These are phyloP conservation scores for Epinotia ramella DNA, from an alignment of 2,888 invertebrate species.

Conservation along the genomic window DNA sequence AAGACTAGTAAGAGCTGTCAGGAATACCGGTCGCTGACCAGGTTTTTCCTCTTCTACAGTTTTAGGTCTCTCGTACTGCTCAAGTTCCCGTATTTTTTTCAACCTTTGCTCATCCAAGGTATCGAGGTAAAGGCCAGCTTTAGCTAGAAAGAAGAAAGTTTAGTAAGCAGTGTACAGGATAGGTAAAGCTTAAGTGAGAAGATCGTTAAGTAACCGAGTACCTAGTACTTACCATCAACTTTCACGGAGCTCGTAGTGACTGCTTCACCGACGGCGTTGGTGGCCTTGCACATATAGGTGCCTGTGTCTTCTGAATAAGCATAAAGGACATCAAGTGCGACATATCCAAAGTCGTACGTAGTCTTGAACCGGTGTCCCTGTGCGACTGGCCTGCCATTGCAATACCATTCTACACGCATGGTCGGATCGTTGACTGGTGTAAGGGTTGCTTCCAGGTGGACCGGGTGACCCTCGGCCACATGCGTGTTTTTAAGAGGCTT, in stretches of 20 bases:
- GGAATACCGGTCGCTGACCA: constrained; percentile 94
- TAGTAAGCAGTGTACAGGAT: constrained; percentile 40
- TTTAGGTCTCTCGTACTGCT: constrained; percentile 91
- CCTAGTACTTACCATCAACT: constrained; percentile 89
- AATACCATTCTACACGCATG: constrained; percentile 99
- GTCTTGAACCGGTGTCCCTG: constrained; percentile 98
- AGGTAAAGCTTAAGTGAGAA: constrained; percentile 36
- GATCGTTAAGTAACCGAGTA: neutral
- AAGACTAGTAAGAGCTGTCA: constrained; percentile 94
- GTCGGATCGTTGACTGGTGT: constrained; percentile 99
- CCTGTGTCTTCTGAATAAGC: constrained; percentile 99
- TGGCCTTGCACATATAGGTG: constrained; percentile 98
- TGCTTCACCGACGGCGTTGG: constrained; percentile 97
- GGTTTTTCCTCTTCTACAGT: constrained; percentile 90
- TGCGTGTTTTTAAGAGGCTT: constrained; percentile 94
- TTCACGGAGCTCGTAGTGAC: constrained; percentile 96
- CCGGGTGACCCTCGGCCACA: constrained; percentile 93
- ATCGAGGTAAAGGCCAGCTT: constrained; percentile 93
- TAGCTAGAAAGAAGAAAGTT: constrained; percentile 84
- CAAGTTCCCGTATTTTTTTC: constrained; percentile 94
- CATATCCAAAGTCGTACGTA: constrained; percentile 98
- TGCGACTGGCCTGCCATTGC: constrained; percentile 96
- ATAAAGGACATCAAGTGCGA: constrained; percentile 97
- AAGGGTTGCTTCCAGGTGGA: constrained; percentile 97
- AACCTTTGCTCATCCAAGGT: constrained; percentile 96